Conservation (phyloP, 2,888 invertebrate species). For the Machimus atricapillus region DNA sequence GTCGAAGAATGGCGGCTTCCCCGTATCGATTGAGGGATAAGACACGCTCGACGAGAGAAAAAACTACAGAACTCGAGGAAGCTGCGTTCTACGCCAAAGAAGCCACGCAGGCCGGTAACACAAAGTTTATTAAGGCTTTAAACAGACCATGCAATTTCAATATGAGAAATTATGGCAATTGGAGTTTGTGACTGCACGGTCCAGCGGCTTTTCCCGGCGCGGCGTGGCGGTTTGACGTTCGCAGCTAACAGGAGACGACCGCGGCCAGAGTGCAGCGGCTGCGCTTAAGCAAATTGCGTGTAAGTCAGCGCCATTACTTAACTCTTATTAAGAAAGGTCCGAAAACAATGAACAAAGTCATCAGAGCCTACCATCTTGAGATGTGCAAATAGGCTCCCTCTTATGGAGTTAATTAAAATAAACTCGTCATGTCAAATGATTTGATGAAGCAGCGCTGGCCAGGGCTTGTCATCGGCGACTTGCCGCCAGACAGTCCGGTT, state of each 20-base stretch:
- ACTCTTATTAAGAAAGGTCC: neutral
- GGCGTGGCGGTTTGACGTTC: neutral
- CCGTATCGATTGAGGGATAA: neutral
- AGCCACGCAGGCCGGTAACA: neutral
- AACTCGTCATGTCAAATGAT: constrained; percentile 31
- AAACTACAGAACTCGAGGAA: neutral
- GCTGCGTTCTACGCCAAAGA: neutral
- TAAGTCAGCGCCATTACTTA: constrained; percentile 12
- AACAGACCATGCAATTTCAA: constrained; percentile 6
- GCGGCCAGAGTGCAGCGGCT: neutral
- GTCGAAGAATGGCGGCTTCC: neutral
- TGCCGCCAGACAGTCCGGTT: neutral
- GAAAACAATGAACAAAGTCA: constrained; percentile 19
- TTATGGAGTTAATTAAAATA: constrained; percentile 23
- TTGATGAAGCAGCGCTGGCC: neutral
- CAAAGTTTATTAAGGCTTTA: neutral
- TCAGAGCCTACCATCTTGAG: neutral
- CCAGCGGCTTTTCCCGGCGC: neutral
- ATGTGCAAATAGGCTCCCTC: neutral
- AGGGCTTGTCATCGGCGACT: neutral
- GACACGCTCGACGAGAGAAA: neutral
- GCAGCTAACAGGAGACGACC: neutral
- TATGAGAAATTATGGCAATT: neutral
- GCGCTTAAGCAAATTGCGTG: constrained; percentile 13
- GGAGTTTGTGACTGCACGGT: neutral